Percentiles rank a stretch among this genome's conserved stretches.
Conservation (phyloP, 1,140 invertebrate genomes). For the Ephestia elutella region DNA sequence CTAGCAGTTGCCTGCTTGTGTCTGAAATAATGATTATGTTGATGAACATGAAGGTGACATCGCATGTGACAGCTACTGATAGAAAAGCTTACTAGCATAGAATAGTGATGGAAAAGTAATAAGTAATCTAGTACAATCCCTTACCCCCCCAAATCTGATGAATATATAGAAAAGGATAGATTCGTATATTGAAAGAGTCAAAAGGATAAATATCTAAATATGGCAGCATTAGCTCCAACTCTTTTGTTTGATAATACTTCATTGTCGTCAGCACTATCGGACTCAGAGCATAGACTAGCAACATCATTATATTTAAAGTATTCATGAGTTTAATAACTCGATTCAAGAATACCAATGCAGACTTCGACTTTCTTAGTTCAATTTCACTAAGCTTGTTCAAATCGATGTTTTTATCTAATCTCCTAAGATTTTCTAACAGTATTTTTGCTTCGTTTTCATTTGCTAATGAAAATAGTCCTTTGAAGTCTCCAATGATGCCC, state of each 20-base stretch:
- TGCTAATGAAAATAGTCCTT: background rate
- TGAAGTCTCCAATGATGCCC: background rate
- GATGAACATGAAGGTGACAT: too few species aligned
- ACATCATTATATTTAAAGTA: constrained; percentile 21
- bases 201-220: constrained; percentile 26
- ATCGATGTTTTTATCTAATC: constrained; percentile 17
- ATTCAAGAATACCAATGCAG: constrained; percentile 22
- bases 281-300: constrained; percentile 20
- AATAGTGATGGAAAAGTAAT: too few species aligned
- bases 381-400: background rate
- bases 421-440: constrained; percentile 13
- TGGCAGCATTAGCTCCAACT: constrained; percentile 22
- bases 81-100: too few species aligned
- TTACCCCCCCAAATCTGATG: constrained; percentile 32
- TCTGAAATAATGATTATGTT: too few species aligned
- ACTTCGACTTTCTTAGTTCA: constrained; percentile 5
- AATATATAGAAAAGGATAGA: constrained; percentile 24
- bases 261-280: constrained; percentile 22
- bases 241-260: constrained; percentile 20
- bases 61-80: too few species aligned
- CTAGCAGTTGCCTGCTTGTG: too few species aligned
- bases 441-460: background rate
- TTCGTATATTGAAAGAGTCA: constrained; percentile 17
- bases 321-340: constrained; percentile 23
- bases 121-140: too few species aligned